Percentiles rank a stretch among this genome's conserved stretches.
Conservation (phyloP, 1,140 invertebrate species). For the Platyscapa corneri region DNA sequence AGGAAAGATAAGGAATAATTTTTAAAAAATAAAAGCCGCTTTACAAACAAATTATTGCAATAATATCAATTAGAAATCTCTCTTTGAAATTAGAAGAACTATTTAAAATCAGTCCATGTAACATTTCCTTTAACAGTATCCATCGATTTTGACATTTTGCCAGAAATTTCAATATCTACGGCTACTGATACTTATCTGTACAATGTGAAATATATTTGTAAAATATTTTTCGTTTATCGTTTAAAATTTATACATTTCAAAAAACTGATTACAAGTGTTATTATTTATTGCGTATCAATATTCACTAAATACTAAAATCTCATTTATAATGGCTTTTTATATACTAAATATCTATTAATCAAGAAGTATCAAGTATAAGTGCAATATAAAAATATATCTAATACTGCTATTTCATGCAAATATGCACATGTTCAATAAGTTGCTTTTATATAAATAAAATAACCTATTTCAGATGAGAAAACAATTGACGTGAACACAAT, state of each 20-base stretch:
- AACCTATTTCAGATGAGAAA: background rate
- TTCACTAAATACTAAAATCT: background rate
- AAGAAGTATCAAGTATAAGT: background rate
- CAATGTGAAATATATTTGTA: background rate
- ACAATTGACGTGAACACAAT: background rate
- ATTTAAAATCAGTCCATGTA: background rate
- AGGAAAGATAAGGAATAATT: too few species aligned
- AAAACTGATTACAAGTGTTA: background rate
- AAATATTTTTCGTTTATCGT: background rate
- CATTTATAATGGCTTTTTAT: too few species aligned
- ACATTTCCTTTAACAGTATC: background rate
- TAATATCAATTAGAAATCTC: background rate
- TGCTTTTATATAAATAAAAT: background rate
- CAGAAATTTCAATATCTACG: slow-evolving; percentile 33
- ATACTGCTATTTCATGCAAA: background rate
- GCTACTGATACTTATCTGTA: background rate
- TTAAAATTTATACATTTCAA: slow-evolving; percentile 2
- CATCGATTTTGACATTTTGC: slow-evolving; percentile 41
- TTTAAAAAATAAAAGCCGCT: background rate
- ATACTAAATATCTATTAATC: background rate
- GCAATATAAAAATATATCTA: background rate
- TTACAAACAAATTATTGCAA: background rate
- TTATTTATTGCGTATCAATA: slow-evolving; percentile 23
- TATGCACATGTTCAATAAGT: background rate
- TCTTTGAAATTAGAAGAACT: background rate